A percentile compares a stretch with the other conserved stretches of the same genome.
These are phyloP conservation scores for Cirrhinus mrigala DNA, from an alignment of 2,797 vertebrate species.

Conservation along the genomic window DNA sequence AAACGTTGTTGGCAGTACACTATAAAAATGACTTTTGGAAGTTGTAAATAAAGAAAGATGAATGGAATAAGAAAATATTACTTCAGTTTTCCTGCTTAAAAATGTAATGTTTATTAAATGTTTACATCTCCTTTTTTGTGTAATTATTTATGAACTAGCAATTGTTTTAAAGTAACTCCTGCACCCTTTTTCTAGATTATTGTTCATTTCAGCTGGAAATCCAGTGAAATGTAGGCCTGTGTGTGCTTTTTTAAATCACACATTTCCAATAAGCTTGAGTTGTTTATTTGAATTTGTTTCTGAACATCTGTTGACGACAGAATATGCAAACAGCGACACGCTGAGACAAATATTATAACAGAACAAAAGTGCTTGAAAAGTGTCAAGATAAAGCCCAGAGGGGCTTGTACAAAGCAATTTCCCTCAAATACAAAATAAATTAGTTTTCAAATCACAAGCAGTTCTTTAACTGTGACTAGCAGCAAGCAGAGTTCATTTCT, in stretches of 20 bases:
- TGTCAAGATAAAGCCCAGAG: neutral
- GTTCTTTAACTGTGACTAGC: neutral
- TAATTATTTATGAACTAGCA: neutral
- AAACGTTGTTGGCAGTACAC: neutral
- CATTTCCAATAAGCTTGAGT: neutral
- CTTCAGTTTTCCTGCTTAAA: neutral
- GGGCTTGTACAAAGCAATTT: neutral
- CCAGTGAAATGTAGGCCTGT: neutral
- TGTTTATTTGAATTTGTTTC: neutral
- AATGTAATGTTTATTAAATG: neutral
- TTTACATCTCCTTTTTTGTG: neutral
- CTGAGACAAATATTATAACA: neutral
- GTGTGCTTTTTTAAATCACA: neutral
- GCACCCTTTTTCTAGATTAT: neutral
- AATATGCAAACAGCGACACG: neutral
- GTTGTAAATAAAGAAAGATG: neutral
- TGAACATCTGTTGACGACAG: neutral
- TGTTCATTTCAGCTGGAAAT: neutral
- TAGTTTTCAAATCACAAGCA: neutral
- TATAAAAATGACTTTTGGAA: neutral
- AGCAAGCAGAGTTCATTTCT: constrained; percentile 11
- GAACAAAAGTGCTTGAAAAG: neutral
- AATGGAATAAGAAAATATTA: neutral
- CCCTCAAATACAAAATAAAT: neutral
- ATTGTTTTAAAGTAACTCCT: neutral